A percentile compares a stretch with the other conserved stretches of the same genome.
Evolutionary conservation across 2,113 vertebrate species (phyloP).

Genomic region (Hippopotamus amphibius): DNA sequence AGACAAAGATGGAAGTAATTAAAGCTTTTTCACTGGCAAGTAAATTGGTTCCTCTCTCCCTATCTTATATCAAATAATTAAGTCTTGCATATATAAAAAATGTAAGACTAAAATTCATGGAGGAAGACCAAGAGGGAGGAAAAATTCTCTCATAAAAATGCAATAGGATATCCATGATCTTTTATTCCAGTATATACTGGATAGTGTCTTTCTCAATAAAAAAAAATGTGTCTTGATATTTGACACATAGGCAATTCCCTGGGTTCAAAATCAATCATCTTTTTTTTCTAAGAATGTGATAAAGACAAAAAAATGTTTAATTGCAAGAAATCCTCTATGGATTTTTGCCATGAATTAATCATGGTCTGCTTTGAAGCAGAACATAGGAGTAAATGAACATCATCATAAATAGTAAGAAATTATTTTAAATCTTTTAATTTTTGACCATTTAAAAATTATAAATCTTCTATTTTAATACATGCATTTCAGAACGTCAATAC

Average conservation of each 20-base stretch:
- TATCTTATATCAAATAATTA: constrained; percentile 70
- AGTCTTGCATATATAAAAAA: constrained; percentile 37
- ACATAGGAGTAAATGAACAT: constrained; percentile 57
- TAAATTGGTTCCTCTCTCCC: constrained; percentile 56
- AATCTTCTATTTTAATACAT: constrained; percentile 58
- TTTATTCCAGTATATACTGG: constrained; percentile 23
- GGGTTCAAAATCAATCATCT: constrained; percentile 68
- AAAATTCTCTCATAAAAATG: neutral
- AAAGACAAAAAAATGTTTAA: constrained; percentile 69
- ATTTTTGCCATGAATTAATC: constrained; percentile 69
- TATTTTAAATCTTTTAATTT: constrained; percentile 54
- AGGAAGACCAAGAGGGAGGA: neutral
- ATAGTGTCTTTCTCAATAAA: constrained; percentile 62
- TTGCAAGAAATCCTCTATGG: constrained; percentile 60
- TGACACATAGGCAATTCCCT: constrained; percentile 56
- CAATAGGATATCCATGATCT: constrained; percentile 15
- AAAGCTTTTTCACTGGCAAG: constrained; percentile 38
- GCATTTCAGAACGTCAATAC: constrained; percentile 69
- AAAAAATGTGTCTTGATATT: constrained; percentile 54
- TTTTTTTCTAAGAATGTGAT: constrained; percentile 7
- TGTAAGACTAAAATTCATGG: constrained; percentile 20
- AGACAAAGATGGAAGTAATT: constrained; percentile 61
- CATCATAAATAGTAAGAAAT: constrained; percentile 40
- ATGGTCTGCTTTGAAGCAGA: constrained; percentile 59
- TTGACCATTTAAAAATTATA: constrained; percentile 54